These are phyloP conservation scores for Thysanoteuthis rhombus DNA, from an alignment of 2,888 invertebrate species.

Conservation along the genomic window DNA sequence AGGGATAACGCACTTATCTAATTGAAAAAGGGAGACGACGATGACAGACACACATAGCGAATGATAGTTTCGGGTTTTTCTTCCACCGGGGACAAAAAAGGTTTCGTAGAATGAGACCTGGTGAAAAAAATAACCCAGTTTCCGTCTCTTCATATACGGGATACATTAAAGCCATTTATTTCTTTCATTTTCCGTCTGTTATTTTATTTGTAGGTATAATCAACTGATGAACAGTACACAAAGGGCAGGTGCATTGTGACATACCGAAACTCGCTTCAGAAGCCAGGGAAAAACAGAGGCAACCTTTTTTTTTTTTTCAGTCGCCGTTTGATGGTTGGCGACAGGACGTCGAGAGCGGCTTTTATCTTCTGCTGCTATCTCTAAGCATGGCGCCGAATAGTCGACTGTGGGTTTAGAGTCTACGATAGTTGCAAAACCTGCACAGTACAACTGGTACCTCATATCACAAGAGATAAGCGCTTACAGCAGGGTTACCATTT, in stretches of 20 bases:
- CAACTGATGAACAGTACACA: not conserved
- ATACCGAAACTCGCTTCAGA: not conserved
- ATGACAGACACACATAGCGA: too few relatives aligned
- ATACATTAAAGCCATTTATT: not conserved
- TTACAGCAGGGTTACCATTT: too few relatives aligned
- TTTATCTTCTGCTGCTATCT: not conserved
- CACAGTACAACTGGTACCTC: not conserved
- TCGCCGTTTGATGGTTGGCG: not conserved
- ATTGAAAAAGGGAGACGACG: too few relatives aligned
- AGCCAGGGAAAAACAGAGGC: not conserved
- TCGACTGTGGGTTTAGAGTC: not conserved
- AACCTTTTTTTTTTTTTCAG: not conserved
- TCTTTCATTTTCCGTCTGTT: not conserved
- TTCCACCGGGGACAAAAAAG: too few relatives aligned
- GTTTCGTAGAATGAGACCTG: too few relatives aligned
- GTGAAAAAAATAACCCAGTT: too few relatives aligned
- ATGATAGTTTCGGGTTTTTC: too few relatives aligned
- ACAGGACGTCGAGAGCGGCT: not conserved
- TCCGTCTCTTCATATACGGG: not conserved
- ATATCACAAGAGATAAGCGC: not conserved
- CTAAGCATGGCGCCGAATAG: not conserved
- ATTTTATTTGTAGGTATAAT: not conserved
- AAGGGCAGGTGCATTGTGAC: not conserved
- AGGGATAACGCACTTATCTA: too few relatives aligned
- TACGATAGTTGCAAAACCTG: not conserved